phyloP scores from a whole-genome alignment of 2,113 vertebrate species.

The Bubo scandiacus region DNA sequence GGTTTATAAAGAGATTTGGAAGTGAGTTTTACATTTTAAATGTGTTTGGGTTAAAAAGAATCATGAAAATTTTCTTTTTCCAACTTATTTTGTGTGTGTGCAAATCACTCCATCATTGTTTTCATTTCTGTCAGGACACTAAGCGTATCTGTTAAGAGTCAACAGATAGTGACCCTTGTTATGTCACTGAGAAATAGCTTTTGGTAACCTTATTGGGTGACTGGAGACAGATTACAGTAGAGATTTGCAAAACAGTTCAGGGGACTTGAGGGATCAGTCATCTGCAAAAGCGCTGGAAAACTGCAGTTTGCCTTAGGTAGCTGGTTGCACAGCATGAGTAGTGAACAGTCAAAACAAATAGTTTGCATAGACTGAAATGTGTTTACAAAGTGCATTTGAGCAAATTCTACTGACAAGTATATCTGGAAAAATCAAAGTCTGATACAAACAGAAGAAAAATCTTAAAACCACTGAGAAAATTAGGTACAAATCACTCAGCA shows the following conservation, averaged over 20 bases:
- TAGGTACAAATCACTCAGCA: background rate
- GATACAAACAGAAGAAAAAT: background rate
- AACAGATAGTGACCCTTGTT: background rate
- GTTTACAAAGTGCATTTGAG: conserved; percentile 13
- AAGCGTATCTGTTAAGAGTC: background rate
- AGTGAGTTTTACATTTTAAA: background rate
- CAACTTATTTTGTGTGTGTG: background rate
- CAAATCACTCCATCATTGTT: background rate
- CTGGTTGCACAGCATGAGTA: background rate
- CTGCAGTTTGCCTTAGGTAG: conserved; percentile 45
- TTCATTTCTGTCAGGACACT: background rate
- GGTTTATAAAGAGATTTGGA: background rate
- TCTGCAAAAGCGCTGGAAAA: conserved; percentile 31
- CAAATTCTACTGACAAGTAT: conserved; percentile 35
- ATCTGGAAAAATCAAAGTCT: conserved; percentile 30
- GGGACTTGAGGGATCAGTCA: conserved; percentile 31
- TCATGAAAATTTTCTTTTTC: background rate
- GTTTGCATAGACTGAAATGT: conserved; percentile 25
- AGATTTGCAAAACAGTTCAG: conserved; percentile 8
- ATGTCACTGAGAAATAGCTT: background rate
- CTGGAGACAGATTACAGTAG: conserved; percentile 3
- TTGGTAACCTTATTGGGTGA: conserved; percentile 6
- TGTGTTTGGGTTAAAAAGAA: background rate
- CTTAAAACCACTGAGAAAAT: background rate
- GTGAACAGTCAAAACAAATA: conserved; percentile 54